phyloP scores from a whole-genome alignment of 2,797 vertebrate species.

The Chelon auratus region DNA sequence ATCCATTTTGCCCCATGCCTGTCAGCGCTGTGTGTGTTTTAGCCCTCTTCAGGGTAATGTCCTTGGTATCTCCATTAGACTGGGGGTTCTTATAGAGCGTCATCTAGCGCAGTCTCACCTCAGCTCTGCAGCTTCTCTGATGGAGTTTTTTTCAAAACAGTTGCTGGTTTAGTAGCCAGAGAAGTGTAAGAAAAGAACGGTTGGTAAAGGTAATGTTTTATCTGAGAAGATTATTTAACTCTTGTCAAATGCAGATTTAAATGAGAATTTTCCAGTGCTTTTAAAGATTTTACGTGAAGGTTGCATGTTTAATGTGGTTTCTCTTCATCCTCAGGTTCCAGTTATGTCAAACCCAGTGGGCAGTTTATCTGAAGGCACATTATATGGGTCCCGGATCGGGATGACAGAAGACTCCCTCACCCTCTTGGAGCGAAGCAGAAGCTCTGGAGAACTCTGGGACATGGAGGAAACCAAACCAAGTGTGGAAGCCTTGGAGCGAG shows the following conservation, averaged over 20 bases:
- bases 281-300: neutral
- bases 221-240: neutral
- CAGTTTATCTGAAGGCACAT: conserved; percentile 73
- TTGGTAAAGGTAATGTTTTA: conserved; percentile 3
- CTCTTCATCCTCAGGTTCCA: conserved; percentile 64
- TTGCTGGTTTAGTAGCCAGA: conserved; percentile 39
- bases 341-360: conserved; percentile 90
- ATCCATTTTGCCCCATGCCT: conserved; percentile 80
- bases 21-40: conserved; percentile 68
- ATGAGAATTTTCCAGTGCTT: neutral
- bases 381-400: conserved; percentile 75
- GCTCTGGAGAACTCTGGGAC: conserved; percentile 80
- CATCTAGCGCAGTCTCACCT: conserved; percentile 22
- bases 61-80: conserved; percentile 55
- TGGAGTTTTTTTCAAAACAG: conserved; percentile 38
- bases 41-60: conserved; percentile 75
- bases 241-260: conserved; percentile 6
- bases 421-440: conserved; percentile 79
- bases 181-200: conserved; percentile 8
- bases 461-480: conserved; percentile 83
- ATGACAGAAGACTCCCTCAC: conserved; percentile 83
- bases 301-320: conserved; percentile 3
- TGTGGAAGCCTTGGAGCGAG: conserved; percentile 84
- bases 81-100: conserved; percentile 79
- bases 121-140: conserved; percentile 43